Percentiles rank a stretch among this genome's conserved stretches.
These are phyloP conservation scores for Parochlus steinenii DNA, from an alignment of 2,888 invertebrate genomes.

Conservation along the genomic window DNA sequence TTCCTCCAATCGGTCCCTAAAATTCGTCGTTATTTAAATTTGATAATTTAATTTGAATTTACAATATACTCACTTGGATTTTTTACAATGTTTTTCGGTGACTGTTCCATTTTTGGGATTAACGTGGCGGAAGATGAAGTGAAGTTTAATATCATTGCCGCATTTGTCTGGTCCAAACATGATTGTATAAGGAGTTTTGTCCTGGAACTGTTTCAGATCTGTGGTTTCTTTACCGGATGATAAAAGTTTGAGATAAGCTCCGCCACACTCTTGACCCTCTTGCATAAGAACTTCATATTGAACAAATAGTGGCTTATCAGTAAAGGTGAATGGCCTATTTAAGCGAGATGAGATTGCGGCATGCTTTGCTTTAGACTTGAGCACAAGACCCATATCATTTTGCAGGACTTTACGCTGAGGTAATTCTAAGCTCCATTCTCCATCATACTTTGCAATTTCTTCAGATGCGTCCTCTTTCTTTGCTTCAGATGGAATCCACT, in stretches of 20 bases:
- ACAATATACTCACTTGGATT: constrained; percentile 45
- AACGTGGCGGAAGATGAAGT: constrained; percentile 84
- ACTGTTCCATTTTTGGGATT: constrained; percentile 82
- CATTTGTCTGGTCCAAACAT: constrained; percentile 99
- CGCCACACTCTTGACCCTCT: constrained; percentile 97
- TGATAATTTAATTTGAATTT: neutral
- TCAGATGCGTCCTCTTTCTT: constrained; percentile 81
- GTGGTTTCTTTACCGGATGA: constrained; percentile 49
- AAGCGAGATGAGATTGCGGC: constrained; percentile 78
- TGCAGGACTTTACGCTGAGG: constrained; percentile 60
- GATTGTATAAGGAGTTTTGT: constrained; percentile 94
- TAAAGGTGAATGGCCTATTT: constrained; percentile 65
- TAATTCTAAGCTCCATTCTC: constrained; percentile 58
- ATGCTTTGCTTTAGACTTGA: constrained; percentile 91
- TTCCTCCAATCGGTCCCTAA: constrained; percentile 60
- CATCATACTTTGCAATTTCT: constrained; percentile 89
- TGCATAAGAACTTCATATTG: constrained; percentile 90
- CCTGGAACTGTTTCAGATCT: constrained; percentile 71
- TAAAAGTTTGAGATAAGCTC: constrained; percentile 89
- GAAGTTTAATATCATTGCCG: constrained; percentile 86
- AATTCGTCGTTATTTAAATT: neutral
- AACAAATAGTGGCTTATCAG: constrained; percentile 65
- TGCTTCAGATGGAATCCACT: constrained; percentile 78
- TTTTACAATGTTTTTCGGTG: constrained; percentile 93
- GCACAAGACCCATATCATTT: constrained; percentile 72